Conservation (phyloP, 2,113 vertebrate genomes). For the Pedetes capensis region DNA sequence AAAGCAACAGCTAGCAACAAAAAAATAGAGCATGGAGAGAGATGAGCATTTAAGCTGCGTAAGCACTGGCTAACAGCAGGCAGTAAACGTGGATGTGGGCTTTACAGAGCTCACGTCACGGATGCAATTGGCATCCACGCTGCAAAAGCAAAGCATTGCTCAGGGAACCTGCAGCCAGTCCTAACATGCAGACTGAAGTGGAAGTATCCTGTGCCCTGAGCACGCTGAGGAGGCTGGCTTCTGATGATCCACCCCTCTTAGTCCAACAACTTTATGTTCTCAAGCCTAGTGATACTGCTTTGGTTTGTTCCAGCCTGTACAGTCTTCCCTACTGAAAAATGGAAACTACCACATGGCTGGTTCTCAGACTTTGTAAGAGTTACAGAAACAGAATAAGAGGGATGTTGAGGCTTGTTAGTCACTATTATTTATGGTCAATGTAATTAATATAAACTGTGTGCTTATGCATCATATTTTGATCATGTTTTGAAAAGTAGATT, state of each 20-base stretch:
- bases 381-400: conserved; percentile 1
- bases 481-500: background rate
- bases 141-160: background rate
- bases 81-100: background rate
- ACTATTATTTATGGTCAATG: background rate
- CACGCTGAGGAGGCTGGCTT: background rate
- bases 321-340: background rate
- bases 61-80: background rate
- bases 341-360: background rate
- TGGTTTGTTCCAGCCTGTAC: background rate
- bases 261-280: background rate
- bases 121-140: background rate
- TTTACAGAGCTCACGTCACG: background rate
- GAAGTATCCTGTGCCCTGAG: background rate
- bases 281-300: background rate
- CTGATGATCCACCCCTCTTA: background rate
- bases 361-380: background rate
- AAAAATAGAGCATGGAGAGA: background rate
- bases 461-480: background rate
- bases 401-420: background rate
- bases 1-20: background rate
- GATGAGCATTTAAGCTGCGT: background rate
- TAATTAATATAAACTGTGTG: background rate
- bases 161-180: background rate
- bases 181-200: background rate